These are phyloP conservation scores for Scaptomyza caliginosa DNA, from an alignment of 2,888 invertebrate genomes.

Conservation along the genomic window DNA sequence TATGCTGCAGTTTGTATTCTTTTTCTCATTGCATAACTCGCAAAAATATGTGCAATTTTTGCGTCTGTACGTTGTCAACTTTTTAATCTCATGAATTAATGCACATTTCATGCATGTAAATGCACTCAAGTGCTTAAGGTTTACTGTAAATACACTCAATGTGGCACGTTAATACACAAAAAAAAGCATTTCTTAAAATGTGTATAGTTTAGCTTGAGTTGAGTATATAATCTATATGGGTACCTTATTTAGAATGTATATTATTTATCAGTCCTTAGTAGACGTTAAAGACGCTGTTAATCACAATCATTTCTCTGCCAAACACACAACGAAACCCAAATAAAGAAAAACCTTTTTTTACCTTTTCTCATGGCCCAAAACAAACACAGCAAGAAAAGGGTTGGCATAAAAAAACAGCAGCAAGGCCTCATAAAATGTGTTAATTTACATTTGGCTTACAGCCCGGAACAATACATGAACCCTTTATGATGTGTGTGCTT, in stretches of 20 bases:
- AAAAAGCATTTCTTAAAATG: too few species aligned
- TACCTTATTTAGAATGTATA: slow-evolving; percentile 4
- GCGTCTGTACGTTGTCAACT: not conserved
- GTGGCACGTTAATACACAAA: not conserved
- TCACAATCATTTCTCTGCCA: not conserved
- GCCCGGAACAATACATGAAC: not conserved
- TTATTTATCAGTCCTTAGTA: slow-evolving; percentile 4
- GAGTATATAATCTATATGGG: too few species aligned
- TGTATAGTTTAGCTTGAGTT: too few species aligned
- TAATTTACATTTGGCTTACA: slow-evolving; percentile 11
- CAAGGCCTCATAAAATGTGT: not conserved
- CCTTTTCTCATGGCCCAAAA: not conserved
- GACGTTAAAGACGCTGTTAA: not conserved
- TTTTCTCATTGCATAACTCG: not conserved
- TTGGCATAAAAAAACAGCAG: not conserved
- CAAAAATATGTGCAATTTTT: not conserved
- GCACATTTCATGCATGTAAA: slow-evolving; percentile 28
- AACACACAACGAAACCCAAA: not conserved
- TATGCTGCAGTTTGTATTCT: slow-evolving; percentile 8
- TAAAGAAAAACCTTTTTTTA: not conserved
- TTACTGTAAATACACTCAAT: slow-evolving; percentile 17
- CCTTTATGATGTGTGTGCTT: not conserved
- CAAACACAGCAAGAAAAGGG: slow-evolving; percentile 4
- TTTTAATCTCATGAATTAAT: slow-evolving; percentile 50
- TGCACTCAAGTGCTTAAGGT: slow-evolving; percentile 49